A percentile compares a stretch with the other conserved stretches of the same genome.
Conservation (phyloP, 2,797 vertebrate genomes). For the Enoplosus armatus region DNA sequence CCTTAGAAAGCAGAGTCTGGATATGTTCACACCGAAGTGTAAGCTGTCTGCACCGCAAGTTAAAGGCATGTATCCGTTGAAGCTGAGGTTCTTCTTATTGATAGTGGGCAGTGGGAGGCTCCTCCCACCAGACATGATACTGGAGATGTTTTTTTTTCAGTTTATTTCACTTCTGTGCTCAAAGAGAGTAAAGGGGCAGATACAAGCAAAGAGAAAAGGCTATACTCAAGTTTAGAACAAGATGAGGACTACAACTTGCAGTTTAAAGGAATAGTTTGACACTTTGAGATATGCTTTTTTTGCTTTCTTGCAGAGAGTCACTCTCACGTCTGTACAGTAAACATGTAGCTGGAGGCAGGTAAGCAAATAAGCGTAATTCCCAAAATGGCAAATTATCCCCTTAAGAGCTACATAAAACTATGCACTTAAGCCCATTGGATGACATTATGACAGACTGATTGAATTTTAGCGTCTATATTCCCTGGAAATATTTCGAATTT, state of each 20-base stretch:
- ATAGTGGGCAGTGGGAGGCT: not conserved
- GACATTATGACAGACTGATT: not conserved
- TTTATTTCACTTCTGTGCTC: not conserved
- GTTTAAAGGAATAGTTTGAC: not conserved
- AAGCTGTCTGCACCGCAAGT: not conserved
- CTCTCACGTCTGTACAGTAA: not conserved
- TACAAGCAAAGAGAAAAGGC: not conserved
- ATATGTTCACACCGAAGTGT: not conserved
- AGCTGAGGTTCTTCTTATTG: not conserved
- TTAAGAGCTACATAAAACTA: not conserved
- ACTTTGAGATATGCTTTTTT: no score
- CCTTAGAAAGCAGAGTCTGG: constrained; percentile 19
- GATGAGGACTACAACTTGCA: not conserved
- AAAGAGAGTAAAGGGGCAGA: not conserved
- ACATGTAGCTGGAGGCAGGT: not conserved
- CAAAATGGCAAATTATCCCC: not conserved
- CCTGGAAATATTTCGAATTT: constrained; percentile 15
- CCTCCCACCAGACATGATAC: not conserved
- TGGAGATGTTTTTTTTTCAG: not conserved
- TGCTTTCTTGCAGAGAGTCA: no score
- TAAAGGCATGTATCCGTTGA: no score
- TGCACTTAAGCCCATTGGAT: not conserved
- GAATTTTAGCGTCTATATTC: not conserved
- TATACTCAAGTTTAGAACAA: not conserved
- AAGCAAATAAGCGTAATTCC: not conserved